A percentile compares a stretch with the other conserved stretches of the same genome.
Evolutionary conservation across 2,113 vertebrate species (phyloP).

Genomic region (Turnix velox): DNA sequence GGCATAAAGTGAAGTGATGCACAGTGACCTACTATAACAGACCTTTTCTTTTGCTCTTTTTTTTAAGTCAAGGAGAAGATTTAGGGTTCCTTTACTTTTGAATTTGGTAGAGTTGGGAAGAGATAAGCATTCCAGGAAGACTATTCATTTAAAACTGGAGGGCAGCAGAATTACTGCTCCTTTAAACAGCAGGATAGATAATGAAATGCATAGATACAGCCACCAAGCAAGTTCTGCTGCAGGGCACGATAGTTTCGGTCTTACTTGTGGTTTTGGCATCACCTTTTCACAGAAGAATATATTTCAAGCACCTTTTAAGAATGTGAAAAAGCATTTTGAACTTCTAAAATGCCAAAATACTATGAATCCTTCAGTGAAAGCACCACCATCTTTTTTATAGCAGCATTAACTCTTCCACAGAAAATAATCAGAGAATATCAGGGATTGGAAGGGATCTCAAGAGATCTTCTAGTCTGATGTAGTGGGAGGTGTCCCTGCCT

Average conservation of each 20-base stretch:
- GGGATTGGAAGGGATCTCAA: too few relatives aligned
- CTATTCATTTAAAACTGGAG: neutral
- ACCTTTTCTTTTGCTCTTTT: neutral
- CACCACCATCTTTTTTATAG: neutral
- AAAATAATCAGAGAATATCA: too few relatives aligned
- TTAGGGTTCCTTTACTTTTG: neutral
- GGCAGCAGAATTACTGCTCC: neutral
- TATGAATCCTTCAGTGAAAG: neutral
- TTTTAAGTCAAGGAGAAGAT: neutral
- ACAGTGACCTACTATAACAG: neutral
- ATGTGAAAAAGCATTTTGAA: neutral
- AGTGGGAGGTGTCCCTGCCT: too few relatives aligned
- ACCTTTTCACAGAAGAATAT: accelerated
- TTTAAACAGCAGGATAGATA: neutral
- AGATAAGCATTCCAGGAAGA: neutral
- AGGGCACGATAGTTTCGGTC: neutral
- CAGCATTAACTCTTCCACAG: accelerated
- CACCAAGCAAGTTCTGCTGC: neutral
- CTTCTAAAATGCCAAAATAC: neutral
- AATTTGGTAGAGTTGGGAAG: neutral
- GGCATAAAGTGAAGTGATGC: neutral
- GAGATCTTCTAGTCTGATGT: too few relatives aligned
- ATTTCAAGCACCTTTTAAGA: neutral
- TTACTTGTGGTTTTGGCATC: neutral
- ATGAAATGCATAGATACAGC: neutral